Evolutionary conservation across 1,140 invertebrate species (phyloP).

Genomic region (Drosophila biarmipes): DNA sequence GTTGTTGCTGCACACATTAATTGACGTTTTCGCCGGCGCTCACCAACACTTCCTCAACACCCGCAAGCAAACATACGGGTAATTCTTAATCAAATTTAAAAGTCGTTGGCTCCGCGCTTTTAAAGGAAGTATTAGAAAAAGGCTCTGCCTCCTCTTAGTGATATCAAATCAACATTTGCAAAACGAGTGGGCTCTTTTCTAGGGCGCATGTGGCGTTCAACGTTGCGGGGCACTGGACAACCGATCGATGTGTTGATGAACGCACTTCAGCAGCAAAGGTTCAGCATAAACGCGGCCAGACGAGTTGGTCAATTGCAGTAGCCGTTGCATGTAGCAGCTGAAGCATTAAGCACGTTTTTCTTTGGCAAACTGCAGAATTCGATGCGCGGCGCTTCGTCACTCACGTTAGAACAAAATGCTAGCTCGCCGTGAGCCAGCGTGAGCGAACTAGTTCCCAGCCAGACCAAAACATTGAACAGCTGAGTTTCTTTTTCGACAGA

Average conservation of each 20-base stretch:
- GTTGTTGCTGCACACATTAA: conserved; percentile 59
- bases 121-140: conserved; percentile 26
- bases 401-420: conserved; percentile 34
- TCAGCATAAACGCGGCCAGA: background rate
- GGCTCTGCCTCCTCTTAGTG: conserved; percentile 46
- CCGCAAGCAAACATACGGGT: conserved; percentile 9
- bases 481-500: conserved; percentile 7
- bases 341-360: conserved; percentile 65
- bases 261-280: background rate
- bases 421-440: conserved; percentile 11
- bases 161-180: conserved; percentile 71
- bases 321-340: conserved; percentile 8
- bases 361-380: background rate
- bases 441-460: conserved; percentile 18
- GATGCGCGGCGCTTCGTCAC: conserved; percentile 24
- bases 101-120: conserved; percentile 9
- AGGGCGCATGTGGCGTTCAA: conserved; percentile 32
- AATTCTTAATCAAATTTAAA: conserved; percentile 29
- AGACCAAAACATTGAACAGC: conserved; percentile 64
- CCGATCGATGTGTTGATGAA: background rate
- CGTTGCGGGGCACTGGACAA: background rate
- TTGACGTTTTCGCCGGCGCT: conserved; percentile 62
- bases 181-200: conserved; percentile 34
- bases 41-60: conserved; percentile 36
- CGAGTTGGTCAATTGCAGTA: background rate